These are phyloP conservation scores for Himantopus leucocephalus DNA, from an alignment of 2,113 vertebrate genomes.

Conservation along the genomic window DNA sequence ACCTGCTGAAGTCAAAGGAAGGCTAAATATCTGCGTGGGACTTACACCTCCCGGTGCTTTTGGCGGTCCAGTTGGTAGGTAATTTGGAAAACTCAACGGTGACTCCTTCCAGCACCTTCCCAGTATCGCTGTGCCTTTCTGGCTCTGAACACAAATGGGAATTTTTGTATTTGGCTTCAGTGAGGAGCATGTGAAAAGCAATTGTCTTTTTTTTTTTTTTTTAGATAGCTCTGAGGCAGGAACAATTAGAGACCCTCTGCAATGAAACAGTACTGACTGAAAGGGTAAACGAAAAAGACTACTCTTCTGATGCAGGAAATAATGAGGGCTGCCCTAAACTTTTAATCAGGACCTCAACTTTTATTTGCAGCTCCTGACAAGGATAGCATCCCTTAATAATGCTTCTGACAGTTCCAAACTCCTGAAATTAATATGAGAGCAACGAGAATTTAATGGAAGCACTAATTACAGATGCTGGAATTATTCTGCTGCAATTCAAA, in stretches of 20 bases:
- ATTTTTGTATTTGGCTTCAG: neutral
- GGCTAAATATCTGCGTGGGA: fast-evolving
- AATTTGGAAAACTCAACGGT: neutral
- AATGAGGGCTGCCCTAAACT: slow-evolving; percentile 42
- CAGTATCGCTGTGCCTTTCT: neutral
- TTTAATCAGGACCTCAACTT: slow-evolving; percentile 48
- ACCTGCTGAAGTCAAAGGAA: neutral
- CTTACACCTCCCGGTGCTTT: neutral
- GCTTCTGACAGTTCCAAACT: slow-evolving; percentile 48
- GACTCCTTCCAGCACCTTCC: neutral
- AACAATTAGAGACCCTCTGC: neutral
- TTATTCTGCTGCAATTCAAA: slow-evolving; percentile 53
- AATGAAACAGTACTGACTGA: neutral
- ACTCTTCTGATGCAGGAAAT: slow-evolving; percentile 22
- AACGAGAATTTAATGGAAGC: slow-evolving; percentile 36
- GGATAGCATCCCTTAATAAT: slow-evolving; percentile 1
- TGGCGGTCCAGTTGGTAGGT: fast-evolving
- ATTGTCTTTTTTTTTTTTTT: neutral
- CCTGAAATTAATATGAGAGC: slow-evolving; percentile 59
- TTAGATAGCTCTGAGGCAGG: neutral
- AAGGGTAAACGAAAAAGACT: neutral
- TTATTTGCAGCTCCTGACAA: slow-evolving; percentile 32
- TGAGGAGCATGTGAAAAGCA: neutral
- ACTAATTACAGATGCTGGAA: slow-evolving; percentile 57
- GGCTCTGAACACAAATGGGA: neutral